Evolutionary conservation across 2,797 vertebrate genomes (phyloP), one percentile per base, ranked within the genome.

Genomic region (Pipistrellus kuhlii): DNA sequence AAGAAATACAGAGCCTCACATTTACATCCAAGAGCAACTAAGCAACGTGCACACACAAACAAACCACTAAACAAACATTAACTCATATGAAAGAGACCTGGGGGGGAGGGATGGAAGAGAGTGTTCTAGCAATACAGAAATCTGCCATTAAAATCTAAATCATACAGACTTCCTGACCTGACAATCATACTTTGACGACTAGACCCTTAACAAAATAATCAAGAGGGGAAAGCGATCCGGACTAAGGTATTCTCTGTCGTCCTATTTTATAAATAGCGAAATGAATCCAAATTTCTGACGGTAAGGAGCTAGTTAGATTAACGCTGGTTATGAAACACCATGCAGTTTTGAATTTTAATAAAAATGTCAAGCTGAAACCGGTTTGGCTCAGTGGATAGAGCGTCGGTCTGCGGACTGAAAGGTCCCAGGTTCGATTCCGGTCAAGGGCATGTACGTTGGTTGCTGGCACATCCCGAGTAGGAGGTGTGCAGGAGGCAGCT

Each of bases 41-140:
- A 68, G 62, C 66, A 96, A 86, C 30, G n/a, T 25, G 64, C n/a
- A 88, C 51, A 75, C 69, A 92, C 57, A 77, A 59, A 81, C 12
- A 11, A 73, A 95, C 12, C 53, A n/a, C 10, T 68, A 89, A 73
- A 41, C 72, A 72, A 64, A 81, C 38, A 84, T 21, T 18, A 18
- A 88, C 25, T 83, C 64, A 9, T 1, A 78, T 48, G n/a, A 84
- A 73, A 69, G 77, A 73, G 41, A 78, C 32, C 27, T 38, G 27
- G 27, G 46, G 18, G 14, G 25, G 18, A 23, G 20, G 35, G 25
- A 6, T 4, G 2, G n/a, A 41, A 21, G 15, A 72, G 10, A n/a
- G 0, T 77, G 41, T 71, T 88, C 73, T 44, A 81, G 48, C 62
- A 51, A 89, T 15, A 51, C 8, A 30, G 9, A 84, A 78, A 87